phyloP scores from a whole-genome alignment of 2,797 vertebrate species.

The Phataginus tetradactyla region DNA sequence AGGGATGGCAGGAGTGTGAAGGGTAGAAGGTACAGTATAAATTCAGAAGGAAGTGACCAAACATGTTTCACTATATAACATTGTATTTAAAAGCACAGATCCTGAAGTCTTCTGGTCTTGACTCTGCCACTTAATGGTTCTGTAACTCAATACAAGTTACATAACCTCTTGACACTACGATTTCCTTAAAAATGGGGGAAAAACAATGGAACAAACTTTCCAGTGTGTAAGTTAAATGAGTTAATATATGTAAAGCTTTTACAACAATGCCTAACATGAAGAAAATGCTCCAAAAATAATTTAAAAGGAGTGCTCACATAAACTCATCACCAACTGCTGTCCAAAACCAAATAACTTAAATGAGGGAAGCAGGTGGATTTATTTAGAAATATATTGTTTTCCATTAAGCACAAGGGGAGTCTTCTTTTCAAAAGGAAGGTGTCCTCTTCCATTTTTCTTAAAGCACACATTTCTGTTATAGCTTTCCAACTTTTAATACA shows the following conservation, averaged over 20 bases:
- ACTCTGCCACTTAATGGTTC: not conserved
- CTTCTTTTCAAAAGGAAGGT: conserved; percentile 12
- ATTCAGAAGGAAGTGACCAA: not conserved
- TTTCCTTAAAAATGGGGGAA: conserved; percentile 5
- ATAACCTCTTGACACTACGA: not conserved
- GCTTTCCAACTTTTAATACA: not conserved
- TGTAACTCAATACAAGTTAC: not conserved
- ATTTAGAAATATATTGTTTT: not conserved
- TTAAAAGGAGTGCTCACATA: not conserved
- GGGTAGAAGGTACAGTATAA: not conserved
- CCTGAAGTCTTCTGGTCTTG: not conserved
- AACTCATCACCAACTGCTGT: not conserved
- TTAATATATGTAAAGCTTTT: not conserved
- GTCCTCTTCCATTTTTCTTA: conserved; percentile 30
- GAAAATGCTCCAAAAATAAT: not conserved
- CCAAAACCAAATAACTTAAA: not conserved
- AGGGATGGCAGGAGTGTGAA: not conserved
- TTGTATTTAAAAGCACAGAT: not conserved
- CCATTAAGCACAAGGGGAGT: not conserved
- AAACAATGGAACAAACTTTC: not conserved
- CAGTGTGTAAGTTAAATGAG: not conserved
- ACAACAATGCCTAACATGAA: not conserved
- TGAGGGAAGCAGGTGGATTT: not conserved
- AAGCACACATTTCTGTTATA: not conserved
- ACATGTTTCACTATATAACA: not conserved